phyloP scores from a whole-genome alignment of 2,888 invertebrate species.

The Andrena bicolor region DNA sequence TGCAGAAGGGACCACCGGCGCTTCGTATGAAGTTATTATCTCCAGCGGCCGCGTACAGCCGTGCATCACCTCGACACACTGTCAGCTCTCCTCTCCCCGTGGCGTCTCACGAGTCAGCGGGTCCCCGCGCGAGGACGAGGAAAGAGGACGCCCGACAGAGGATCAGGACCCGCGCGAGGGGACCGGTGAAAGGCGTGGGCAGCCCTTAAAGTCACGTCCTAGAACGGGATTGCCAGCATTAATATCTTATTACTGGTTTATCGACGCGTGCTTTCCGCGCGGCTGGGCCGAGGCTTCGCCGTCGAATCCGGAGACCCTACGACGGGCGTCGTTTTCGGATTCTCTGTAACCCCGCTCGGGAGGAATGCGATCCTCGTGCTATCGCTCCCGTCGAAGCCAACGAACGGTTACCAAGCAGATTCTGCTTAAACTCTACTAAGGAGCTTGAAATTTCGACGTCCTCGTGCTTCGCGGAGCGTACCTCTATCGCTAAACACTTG shows the following conservation, averaged over 20 bases:
- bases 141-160: neutral
- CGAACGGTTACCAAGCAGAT: too few relatives aligned
- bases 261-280: conserved; percentile 62
- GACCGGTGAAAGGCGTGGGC: conserved; percentile 34
- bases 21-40: conserved; percentile 74
- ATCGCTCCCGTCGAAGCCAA: neutral
- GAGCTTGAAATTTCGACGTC: too few relatives aligned
- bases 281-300: conserved; percentile 4
- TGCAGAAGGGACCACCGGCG: conserved; percentile 67
- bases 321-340: neutral
- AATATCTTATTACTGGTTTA: conserved; percentile 73
- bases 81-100: conserved; percentile 45
- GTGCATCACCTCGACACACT: conserved; percentile 55
- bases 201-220: conserved; percentile 67
- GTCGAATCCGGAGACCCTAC: conserved; percentile 31
- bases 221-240: conserved; percentile 61
- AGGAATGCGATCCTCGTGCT: neutral
- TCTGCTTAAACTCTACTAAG: too few relatives aligned
- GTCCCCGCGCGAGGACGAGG: conserved; percentile 12
- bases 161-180: neutral
- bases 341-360: conserved; percentile 4
- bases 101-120: conserved; percentile 12
- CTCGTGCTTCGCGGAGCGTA: too few relatives aligned
- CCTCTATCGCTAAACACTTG: too few relatives aligned
- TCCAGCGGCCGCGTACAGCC: conserved; percentile 33